Evolutionary conservation across 2,888 invertebrate species (phyloP), one percentile per base, ranked within the genome.

Genomic region (Blomia tropicalis): DNA sequence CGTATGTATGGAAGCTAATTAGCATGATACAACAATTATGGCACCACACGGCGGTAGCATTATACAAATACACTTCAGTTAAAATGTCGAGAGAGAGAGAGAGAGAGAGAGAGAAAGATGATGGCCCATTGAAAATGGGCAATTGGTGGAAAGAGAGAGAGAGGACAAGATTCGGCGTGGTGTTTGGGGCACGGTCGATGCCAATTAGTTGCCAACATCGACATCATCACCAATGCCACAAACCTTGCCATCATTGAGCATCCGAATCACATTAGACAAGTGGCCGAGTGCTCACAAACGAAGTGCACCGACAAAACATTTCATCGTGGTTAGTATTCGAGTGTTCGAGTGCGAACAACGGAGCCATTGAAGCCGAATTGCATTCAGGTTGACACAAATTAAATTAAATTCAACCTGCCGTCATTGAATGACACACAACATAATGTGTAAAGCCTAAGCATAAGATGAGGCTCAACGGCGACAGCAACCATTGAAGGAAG

Each of bases 21-120:
- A 47, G 51, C 51, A 47, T 47, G 51, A 47, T 47, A 47, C n/a
- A 11, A 27, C 51, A 22, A 47, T 47, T 47, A 47, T 47, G 7
- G 51, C 51, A 36, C 36, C 36, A 36, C 36, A 36, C n/a, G n/a
- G n/a, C n/a, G n/a, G n/a, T n/a, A n/a, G n/a, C n/a, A n/a, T n/a
- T n/a, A 36, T 36, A 36, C 36, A 36, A 36, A 36, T 17, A 36
- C 36, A n/a, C n/a, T n/a, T n/a, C n/a, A n/a, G n/a, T n/a, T n/a
- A n/a, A n/a, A n/a, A n/a, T n/a, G n/a, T n/a, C n/a, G n/a, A n/a
- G n/a, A n/a, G n/a, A n/a, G n/a, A n/a, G n/a, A n/a, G n/a, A n/a
- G n/a, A n/a, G n/a, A n/a, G n/a, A n/a, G n/a, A n/a, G n/a, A n/a
- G n/a, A n/a, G n/a, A n/a, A n/a, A n/a, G n/a, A n/a, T n/a, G n/a